These are phyloP conservation scores for Peromyscus maniculatus DNA, from an alignment of 2,113 vertebrate genomes.

Conservation along the genomic window DNA sequence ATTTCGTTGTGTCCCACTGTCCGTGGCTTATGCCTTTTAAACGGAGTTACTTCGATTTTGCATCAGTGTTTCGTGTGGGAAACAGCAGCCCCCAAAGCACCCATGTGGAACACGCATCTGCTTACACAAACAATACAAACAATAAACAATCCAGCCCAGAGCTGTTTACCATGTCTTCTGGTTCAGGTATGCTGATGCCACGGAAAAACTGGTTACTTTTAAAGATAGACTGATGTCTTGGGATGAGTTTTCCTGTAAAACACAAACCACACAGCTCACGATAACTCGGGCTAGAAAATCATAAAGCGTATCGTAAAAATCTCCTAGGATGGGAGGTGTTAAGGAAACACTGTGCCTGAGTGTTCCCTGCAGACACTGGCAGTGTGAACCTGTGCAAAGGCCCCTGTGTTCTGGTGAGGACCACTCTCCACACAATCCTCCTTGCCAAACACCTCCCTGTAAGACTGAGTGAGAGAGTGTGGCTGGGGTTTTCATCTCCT, in stretches of 20 bases:
- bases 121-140: conserved; percentile 41
- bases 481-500: not conserved
- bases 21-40: not conserved
- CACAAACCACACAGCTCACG: not conserved
- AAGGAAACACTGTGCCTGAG: not conserved
- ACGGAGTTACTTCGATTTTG: not conserved
- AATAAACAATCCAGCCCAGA: not conserved
- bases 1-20: not conserved
- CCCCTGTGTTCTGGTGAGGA: not conserved
- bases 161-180: conserved; percentile 92
- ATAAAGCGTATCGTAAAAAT: not conserved
- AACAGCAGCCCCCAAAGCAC: not conserved
- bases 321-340: not conserved
- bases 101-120: not conserved
- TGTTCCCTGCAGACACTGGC: not conserved
- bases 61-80: not conserved
- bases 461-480: not conserved
- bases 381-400: not conserved
- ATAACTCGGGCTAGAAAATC: conserved; percentile 22
- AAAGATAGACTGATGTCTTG: conserved; percentile 96
- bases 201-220: conserved; percentile 98
- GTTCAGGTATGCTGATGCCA: conserved; percentile 95
- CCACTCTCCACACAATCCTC: not conserved
- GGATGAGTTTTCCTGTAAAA: conserved; percentile 95
- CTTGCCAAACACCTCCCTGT: not conserved